A percentile compares a stretch with the other conserved stretches of the same genome.
Evolutionary conservation across 2,113 vertebrate species (phyloP).

Genomic region (Pluvialis apricaria): DNA sequence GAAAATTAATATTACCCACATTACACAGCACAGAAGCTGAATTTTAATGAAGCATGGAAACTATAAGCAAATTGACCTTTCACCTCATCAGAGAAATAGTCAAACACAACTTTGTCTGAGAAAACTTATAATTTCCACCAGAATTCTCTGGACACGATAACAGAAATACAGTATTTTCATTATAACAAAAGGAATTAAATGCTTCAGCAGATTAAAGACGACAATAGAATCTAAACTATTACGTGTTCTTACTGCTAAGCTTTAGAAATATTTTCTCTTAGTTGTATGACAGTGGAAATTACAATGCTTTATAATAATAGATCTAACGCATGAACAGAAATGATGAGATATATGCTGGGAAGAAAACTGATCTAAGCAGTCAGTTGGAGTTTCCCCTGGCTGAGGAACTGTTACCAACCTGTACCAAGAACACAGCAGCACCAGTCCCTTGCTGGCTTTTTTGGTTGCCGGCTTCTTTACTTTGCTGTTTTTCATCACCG

Average conservation of each 20-base stretch:
- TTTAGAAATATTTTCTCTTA: constrained; percentile 70
- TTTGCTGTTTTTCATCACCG: background rate
- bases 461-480: background rate
- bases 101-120: constrained; percentile 67
- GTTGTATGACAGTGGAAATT: constrained; percentile 55
- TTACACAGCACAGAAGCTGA: constrained; percentile 68
- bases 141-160: constrained; percentile 56
- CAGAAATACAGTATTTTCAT: constrained; percentile 57
- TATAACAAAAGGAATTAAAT: constrained; percentile 55
- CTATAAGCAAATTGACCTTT: constrained; percentile 74
- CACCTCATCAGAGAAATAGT: constrained; percentile 74
- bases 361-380: background rate
- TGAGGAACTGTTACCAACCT: background rate
- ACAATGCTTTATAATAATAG: background rate
- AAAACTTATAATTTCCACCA: constrained; percentile 67
- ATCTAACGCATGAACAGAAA: background rate
- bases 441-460: background rate
- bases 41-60: constrained; percentile 79
- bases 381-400: background rate
- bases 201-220: constrained; percentile 56
- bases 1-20: constrained; percentile 79
- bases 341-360: background rate
- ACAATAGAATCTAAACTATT: constrained; percentile 63
- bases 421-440: background rate
- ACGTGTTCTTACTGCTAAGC: constrained; percentile 58